Evolutionary conservation across 1,140 invertebrate species (phyloP).

Genomic region (Mercenaria mercenaria): DNA sequence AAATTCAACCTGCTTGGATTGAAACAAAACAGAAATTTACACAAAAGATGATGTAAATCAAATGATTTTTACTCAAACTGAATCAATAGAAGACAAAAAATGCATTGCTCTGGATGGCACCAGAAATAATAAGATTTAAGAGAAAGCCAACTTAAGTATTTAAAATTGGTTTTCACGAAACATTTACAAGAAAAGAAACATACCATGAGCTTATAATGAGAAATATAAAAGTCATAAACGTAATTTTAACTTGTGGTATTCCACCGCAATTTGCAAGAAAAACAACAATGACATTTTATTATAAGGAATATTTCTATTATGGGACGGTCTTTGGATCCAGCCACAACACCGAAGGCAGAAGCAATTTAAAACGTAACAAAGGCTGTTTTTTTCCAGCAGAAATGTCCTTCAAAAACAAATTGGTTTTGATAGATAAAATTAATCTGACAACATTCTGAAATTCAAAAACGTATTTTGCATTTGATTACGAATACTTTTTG

Average conservation of each 20-base stretch:
- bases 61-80: not conserved
- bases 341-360: conserved; percentile 65
- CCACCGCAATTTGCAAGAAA: conserved; percentile 66
- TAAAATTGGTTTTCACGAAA: conserved; percentile 76
- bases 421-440: too few relatives aligned
- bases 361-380: conserved; percentile 62
- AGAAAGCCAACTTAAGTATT: conserved; percentile 64
- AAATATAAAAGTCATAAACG: conserved; percentile 67
- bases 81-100: not conserved
- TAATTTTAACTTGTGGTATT: conserved; percentile 68
- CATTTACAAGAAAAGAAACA: conserved; percentile 75
- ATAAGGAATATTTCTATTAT: too few relatives aligned
- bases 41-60: not conserved
- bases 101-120: conserved; percentile 75
- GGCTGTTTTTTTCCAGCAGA: conserved; percentile 42
- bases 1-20: conserved; percentile 76
- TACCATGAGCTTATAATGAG: conserved; percentile 69
- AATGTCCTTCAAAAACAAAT: conserved; percentile 70
- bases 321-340: conserved; percentile 73
- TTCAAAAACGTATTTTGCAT: too few relatives aligned
- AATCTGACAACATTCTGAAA: too few relatives aligned
- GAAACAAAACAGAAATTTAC: conserved; percentile 44
- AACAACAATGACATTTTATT: conserved; percentile 64
- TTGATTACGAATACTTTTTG: too few relatives aligned
- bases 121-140: conserved; percentile 72